Percentiles rank a stretch among this genome's conserved stretches.
These are phyloP conservation scores for Athene cunicularia DNA, from an alignment of 2,113 vertebrate genomes.

Conservation along the genomic window DNA sequence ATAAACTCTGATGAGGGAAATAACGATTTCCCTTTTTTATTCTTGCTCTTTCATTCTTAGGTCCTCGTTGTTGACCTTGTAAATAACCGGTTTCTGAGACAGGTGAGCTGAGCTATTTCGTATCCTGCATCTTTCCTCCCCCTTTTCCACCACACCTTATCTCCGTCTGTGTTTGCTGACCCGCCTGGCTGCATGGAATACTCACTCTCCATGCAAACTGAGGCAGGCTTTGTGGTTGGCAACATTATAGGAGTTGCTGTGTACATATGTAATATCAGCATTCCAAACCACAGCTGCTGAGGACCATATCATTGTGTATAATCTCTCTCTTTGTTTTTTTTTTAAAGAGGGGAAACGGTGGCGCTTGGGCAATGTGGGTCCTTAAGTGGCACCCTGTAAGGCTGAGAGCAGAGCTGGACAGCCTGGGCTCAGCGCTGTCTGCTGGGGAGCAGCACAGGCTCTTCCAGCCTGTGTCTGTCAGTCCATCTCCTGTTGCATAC, in stretches of 20 bases:
- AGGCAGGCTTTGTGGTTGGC: background rate
- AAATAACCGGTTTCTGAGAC: conserved; percentile 91
- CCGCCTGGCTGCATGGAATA: background rate
- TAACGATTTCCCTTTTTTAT: background rate
- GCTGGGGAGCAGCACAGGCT: background rate
- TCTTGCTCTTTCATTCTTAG: conserved; percentile 67
- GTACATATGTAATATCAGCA: background rate
- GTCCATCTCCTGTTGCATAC: background rate
- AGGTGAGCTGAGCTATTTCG: conserved; percentile 73
- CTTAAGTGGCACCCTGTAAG: background rate
- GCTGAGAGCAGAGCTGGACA: background rate
- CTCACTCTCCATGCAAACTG: background rate
- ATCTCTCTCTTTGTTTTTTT: background rate
- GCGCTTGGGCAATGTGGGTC: background rate
- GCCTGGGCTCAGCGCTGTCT: background rate
- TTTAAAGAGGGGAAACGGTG: background rate
- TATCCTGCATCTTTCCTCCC: background rate
- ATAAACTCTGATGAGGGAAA: background rate
- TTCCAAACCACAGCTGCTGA: background rate
- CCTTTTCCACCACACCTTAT: background rate
- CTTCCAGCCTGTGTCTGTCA: background rate
- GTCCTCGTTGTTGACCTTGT: conserved; percentile 95
- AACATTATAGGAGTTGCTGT: accelerated
- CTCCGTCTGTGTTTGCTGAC: background rate
- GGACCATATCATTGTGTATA: background rate